These are phyloP conservation scores for Habrosyne pyritoides DNA, from an alignment of 2,888 invertebrate species.

Conservation along the genomic window DNA sequence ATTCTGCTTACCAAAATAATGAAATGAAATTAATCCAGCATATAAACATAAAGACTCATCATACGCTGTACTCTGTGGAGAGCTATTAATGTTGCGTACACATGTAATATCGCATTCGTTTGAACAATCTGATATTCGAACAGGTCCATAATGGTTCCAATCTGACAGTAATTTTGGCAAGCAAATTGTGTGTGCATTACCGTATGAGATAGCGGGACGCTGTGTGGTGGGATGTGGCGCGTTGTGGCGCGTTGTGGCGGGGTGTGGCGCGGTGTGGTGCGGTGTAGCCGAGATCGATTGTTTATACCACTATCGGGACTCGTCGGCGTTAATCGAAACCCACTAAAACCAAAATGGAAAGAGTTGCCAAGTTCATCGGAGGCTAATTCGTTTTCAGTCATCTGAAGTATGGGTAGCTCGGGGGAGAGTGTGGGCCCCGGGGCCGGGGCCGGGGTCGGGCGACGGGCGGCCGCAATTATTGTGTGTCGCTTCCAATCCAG, in stretches of 20 bases:
- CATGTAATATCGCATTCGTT: not conserved
- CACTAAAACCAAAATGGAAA: not conserved
- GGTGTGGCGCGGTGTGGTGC: not conserved
- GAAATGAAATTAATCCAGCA: no score
- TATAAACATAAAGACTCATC: not conserved
- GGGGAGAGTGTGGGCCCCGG: not conserved
- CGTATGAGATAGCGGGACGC: not conserved
- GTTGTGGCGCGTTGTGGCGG: not conserved
- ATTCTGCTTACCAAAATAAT: no score
- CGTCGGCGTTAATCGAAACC: not conserved
- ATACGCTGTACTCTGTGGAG: not conserved
- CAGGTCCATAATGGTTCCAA: slow-evolving; percentile 2
- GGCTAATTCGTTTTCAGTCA: not conserved
- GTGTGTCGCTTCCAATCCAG: not conserved
- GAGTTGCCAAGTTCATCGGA: not conserved
- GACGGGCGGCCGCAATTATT: not conserved
- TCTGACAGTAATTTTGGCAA: slow-evolving; percentile 3
- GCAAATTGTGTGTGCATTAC: slow-evolving; percentile 4
- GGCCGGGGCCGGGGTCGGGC: no score
- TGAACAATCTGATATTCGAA: not conserved
- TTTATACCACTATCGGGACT: not conserved
- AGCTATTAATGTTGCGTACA: slow-evolving; percentile 3
- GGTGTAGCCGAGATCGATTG: no score
- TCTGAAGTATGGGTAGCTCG: not conserved
- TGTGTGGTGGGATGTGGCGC: not conserved